phyloP scores from a whole-genome alignment of 2,888 invertebrate species.

The Quadroppia sp. region DNA sequence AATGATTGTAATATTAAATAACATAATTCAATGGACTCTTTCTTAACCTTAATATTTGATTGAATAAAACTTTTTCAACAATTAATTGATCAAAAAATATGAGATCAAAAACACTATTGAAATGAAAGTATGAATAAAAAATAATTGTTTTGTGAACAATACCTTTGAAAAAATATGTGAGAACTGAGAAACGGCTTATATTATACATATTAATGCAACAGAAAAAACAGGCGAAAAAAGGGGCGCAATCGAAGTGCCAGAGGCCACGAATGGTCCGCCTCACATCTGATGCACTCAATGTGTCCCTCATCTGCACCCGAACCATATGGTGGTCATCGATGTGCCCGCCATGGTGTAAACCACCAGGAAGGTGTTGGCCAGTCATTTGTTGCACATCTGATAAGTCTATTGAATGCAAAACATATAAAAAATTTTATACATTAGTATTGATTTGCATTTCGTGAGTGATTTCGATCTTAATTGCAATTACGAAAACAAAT shows the following conservation, averaged over 20 bases:
- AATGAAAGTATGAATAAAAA: background rate
- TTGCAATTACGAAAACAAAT: too few species aligned
- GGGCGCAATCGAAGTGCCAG: constrained; percentile 60
- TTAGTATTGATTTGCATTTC: too few species aligned
- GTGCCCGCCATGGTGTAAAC: background rate
- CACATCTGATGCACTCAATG: constrained; percentile 26
- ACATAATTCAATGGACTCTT: background rate
- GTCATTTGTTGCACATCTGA: background rate
- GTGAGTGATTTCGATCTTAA: too few species aligned
- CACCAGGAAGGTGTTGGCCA: background rate
- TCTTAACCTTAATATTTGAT: constrained; percentile 14
- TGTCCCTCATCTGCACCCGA: constrained; percentile 28
- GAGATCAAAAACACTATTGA: background rate
- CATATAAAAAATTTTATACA: background rate
- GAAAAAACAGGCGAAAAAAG: constrained; percentile 73
- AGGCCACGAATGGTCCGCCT: constrained; percentile 45
- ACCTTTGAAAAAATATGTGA: constrained; percentile 82
- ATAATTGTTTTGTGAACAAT: constrained; percentile 43
- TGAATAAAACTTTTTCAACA: background rate
- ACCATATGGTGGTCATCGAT: constrained; percentile 10
- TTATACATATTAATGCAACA: constrained; percentile 84
- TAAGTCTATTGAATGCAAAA: background rate
- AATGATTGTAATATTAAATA: too few species aligned
- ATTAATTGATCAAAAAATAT: background rate
- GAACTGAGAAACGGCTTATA: constrained; percentile 77